Base-by-base conservation (phyloP, 2,113 vertebrate species). In the Eulacestoma nigropectus region DNA sequence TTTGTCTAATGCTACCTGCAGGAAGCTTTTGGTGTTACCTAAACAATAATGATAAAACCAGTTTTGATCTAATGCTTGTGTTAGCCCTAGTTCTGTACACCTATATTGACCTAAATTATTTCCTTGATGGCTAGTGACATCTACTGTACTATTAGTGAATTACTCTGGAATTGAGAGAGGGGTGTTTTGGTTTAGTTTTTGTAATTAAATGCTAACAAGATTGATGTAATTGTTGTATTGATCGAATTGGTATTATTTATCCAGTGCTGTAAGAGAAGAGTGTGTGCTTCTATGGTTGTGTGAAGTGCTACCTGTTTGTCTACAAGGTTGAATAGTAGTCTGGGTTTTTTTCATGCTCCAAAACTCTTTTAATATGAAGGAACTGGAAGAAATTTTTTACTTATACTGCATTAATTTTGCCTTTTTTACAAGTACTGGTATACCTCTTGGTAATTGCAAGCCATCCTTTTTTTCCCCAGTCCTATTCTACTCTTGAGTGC, bases 91-190 rank as follows among this genome's bases (percentile, higher is more conserved):
- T 49, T 89, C 56, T 79, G 4, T 35, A n/a, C n/a, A 22, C 30
- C 1, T 7, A 46, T 32, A 16, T 5, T 75, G 65, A 89, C 30
- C 60, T 92, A 50, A 96, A 94, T 94, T 60, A 93, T 84, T 97
- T 93, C n/a, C 77, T 97, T 98, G 95, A 35, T 89, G 50, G 93
- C 82, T 97, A 87, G 75, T 97, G 97, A 98, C 98, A 98, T 96
- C 98, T 98, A 94, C 97, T 98, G 98, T 96, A 11, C 44, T 13
- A 67, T 89, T 94, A 95, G 90, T 84, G 77, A 92, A 97, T 95
- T 98, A 77, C 97, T 93, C 4, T 64, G 60, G 15, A 85, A 89
- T 42, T 59, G 55, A 68, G 53, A 56, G 20, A 37, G 10, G 7
- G 3, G 20, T 47, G 30, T 13, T 70, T n/a, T 62, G 8, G 4